Percentiles rank a stretch among this genome's conserved stretches.
phyloP scores from a whole-genome alignment of 2,888 invertebrate genomes.

The Alviniconcha strummeri region DNA sequence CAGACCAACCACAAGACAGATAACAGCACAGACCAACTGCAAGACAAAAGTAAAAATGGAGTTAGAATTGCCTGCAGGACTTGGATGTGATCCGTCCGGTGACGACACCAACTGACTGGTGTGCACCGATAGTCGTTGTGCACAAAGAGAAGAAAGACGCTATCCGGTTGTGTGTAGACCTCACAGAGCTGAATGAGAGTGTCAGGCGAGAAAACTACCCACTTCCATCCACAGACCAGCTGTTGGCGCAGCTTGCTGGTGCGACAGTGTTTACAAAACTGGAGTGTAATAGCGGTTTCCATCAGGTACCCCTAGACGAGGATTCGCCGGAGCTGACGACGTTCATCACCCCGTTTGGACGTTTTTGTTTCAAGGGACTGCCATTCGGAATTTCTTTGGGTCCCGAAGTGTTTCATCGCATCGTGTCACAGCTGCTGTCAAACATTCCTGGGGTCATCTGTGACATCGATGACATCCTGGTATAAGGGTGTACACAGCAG shows the following conservation, averaged over 20 bases:
- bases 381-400: background rate
- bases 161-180: conserved; percentile 20
- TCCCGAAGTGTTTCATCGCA: conserved; percentile 8
- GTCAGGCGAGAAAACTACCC: conserved; percentile 12
- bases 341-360: conserved; percentile 16
- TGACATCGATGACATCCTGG: conserved; percentile 4
- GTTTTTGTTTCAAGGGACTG: background rate
- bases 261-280: conserved; percentile 17
- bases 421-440: background rate
- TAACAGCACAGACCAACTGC: too few relatives aligned
- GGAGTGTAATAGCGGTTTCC: conserved; percentile 18
- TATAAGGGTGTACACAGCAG: background rate
- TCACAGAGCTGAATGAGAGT: conserved; percentile 17
- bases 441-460: background rate
- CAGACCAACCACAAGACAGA: too few relatives aligned
- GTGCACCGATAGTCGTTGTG: conserved; percentile 16
- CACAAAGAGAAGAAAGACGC: conserved; percentile 4
- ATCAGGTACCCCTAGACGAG: conserved; percentile 5
- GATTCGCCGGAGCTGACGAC: conserved; percentile 17
- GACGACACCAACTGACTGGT: conserved; percentile 5
- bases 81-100: background rate
- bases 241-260: conserved; percentile 8
- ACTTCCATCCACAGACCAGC: conserved; percentile 12
- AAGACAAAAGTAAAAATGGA: too few relatives aligned
- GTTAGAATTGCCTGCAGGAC: background rate